phyloP scores from a whole-genome alignment of 2,113 vertebrate genomes.

The Motacilla tschutschensis region DNA sequence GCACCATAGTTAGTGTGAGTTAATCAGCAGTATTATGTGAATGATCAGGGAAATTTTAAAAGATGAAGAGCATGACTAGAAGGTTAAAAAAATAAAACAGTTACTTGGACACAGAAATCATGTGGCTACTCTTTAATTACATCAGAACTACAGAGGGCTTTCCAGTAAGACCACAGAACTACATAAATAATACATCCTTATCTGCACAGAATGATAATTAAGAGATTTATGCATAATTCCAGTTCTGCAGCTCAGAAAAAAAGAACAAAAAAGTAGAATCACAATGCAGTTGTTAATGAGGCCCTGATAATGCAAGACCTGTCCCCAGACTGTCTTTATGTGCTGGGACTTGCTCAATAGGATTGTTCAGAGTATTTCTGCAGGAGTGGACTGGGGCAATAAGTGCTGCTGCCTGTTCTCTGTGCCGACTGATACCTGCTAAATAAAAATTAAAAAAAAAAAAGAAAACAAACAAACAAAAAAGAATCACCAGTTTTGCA shows the following conservation, averaged over 20 bases:
- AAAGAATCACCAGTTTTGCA: not conserved
- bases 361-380: not conserved
- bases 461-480: too few species aligned
- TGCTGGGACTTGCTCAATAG: not conserved
- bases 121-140: constrained; percentile 19
- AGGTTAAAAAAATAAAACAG: not conserved
- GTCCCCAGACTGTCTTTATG: not conserved
- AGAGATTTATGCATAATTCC: not conserved
- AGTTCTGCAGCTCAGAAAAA: not conserved
- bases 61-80: not conserved
- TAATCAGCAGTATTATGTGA: not conserved
- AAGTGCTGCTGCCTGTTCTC: not conserved
- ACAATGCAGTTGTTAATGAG: fast-evolving
- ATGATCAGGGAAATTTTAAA: not conserved
- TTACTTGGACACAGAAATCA: not conserved
- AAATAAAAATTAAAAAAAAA: too few species aligned
- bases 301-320: not conserved
- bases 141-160: not conserved
- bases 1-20: not conserved
- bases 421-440: not conserved
- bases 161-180: not conserved
- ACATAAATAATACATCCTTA: not conserved
- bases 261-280: not conserved
- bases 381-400: not conserved
- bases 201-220: not conserved